These are phyloP conservation scores for Catharus ustulatus DNA, from an alignment of 2,797 vertebrate genomes.

Conservation along the genomic window DNA sequence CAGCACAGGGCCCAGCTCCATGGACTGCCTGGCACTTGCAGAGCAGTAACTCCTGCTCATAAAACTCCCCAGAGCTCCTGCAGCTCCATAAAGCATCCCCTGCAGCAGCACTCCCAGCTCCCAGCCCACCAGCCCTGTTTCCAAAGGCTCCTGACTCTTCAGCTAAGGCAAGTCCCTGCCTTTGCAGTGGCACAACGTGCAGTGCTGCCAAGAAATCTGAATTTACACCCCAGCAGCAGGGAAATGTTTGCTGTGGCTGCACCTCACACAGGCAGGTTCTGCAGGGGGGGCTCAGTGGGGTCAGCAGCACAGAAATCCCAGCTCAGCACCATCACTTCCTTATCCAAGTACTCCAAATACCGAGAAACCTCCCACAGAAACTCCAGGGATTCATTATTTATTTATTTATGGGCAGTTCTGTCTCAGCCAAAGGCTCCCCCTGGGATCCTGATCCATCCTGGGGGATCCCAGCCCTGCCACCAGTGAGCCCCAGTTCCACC, in stretches of 20 bases:
- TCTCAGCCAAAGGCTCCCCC: neutral
- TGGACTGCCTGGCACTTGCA: neutral
- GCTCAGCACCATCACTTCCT: fast-evolving
- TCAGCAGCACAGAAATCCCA: neutral
- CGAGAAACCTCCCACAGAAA: neutral
- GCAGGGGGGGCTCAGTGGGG: neutral
- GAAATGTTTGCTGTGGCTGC: neutral
- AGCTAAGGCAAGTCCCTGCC: neutral
- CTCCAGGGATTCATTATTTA: neutral
- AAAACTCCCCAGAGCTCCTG: neutral
- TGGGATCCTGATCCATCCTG: neutral
- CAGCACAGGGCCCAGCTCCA: neutral
- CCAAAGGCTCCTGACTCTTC: neutral
- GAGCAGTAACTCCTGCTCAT: neutral
- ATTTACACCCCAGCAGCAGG: neutral
- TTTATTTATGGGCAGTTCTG: neutral
- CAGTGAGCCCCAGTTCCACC: neutral
- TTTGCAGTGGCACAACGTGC: neutral
- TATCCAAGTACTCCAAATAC: neutral
- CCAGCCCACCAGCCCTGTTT: neutral
- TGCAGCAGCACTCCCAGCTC: neutral
- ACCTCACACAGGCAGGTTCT: neutral
- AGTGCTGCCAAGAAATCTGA: neutral
- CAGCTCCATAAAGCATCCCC: neutral
- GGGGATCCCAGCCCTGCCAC: neutral